A percentile compares a stretch with the other conserved stretches of the same genome.
These are phyloP conservation scores for Oscheius sp. DNA, from an alignment of 2,888 invertebrate species.

Conservation along the genomic window DNA sequence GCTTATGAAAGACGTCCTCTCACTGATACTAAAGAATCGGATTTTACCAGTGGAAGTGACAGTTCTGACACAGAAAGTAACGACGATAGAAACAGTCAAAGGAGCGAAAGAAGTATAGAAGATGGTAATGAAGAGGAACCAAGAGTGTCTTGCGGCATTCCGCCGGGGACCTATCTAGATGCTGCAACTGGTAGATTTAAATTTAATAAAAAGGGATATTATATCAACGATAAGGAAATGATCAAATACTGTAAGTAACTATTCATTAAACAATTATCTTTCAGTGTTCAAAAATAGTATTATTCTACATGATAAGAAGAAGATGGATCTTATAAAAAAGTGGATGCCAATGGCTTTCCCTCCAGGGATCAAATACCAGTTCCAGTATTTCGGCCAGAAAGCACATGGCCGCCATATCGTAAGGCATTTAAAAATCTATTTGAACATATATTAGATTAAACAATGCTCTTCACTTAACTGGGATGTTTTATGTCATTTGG, in stretches of 20 bases:
- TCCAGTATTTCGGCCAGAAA: neutral
- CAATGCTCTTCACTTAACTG: too few relatives aligned
- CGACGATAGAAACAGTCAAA: too few relatives aligned
- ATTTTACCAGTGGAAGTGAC: too few relatives aligned
- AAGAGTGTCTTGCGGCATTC: too few relatives aligned
- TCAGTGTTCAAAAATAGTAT: conserved; percentile 9
- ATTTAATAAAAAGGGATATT: neutral
- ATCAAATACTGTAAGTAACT: neutral
- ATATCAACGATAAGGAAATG: conserved; percentile 18
- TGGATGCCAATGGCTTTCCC: conserved; percentile 14
- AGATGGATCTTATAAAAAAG: neutral
- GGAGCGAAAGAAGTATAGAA: too few relatives aligned
- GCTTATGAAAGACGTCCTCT: too few relatives aligned
- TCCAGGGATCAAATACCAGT: neutral
- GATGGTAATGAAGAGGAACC: too few relatives aligned
- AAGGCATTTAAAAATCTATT: neutral
- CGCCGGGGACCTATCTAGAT: too few relatives aligned
- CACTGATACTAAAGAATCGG: too few relatives aligned
- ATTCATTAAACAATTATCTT: neutral
- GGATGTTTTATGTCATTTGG: too few relatives aligned
- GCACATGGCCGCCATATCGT: neutral
- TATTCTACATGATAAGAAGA: conserved; percentile 4
- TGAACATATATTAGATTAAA: too few relatives aligned
- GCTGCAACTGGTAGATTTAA: conserved; percentile 2
- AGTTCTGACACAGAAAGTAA: too few relatives aligned